Evolutionary conservation across 2,113 vertebrate species (phyloP).

Genomic region (Chlamydotis undulata): DNA sequence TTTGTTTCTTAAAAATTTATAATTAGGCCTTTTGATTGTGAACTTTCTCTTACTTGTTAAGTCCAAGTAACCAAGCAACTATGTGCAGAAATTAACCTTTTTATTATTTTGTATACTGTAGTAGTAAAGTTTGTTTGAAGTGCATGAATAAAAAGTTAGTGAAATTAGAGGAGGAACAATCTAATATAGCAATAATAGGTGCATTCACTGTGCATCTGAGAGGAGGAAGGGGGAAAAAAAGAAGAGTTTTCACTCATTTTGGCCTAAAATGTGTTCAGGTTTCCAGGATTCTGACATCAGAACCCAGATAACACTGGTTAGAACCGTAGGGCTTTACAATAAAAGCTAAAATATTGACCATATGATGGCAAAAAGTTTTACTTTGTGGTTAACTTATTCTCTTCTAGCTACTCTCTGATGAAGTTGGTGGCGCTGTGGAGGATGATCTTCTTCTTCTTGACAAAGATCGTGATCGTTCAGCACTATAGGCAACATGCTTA

Average conservation of each 20-base stretch:
- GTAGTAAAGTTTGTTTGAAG: conserved; percentile 90
- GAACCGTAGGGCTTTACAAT: conserved; percentile 99
- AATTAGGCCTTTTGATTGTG: conserved; percentile 18
- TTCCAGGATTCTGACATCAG: conserved; percentile 96
- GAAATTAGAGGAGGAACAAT: conserved; percentile 92
- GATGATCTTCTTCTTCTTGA: conserved; percentile 91
- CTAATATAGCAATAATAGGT: conserved; percentile 86
- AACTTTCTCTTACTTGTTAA: conserved; percentile 23
- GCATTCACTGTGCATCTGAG: conserved; percentile 92
- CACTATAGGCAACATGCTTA: conserved; percentile 83
- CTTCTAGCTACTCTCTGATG: conserved; percentile 99
- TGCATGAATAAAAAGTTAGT: conserved; percentile 96
- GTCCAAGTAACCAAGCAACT: conserved; percentile 67
- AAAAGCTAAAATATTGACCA: conserved; percentile 99
- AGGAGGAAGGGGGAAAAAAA: conserved; percentile 76
- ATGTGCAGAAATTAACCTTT: conserved; percentile 81
- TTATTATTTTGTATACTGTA: conserved; percentile 83
- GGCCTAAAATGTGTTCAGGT: conserved; percentile 93
- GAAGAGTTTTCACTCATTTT: conserved; percentile 91
- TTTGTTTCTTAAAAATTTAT: conserved; percentile 3
- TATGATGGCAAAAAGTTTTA: conserved; percentile 98
- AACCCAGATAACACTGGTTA: conserved; percentile 96
- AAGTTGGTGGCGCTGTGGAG: conserved; percentile 95
- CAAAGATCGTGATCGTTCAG: conserved; percentile 90
- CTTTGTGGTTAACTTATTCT: conserved; percentile 84